phyloP scores from a whole-genome alignment of 2,113 vertebrate genomes.

The Equus quagga region DNA sequence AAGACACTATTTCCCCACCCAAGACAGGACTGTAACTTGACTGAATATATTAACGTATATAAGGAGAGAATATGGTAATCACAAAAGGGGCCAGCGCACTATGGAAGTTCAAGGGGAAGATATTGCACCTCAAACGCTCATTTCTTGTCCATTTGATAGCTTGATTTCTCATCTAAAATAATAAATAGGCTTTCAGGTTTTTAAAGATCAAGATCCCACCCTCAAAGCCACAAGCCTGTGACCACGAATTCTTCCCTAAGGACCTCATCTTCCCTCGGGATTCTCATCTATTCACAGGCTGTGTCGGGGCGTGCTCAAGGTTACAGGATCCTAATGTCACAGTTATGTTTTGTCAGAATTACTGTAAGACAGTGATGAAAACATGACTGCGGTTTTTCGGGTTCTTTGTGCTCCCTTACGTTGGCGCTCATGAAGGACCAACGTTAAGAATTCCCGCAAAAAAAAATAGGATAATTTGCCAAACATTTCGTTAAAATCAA shows the following conservation, averaged over 20 bases:
- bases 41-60: background rate
- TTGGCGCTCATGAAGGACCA: slow-evolving; percentile 39
- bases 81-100: background rate
- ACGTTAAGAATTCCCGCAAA: slow-evolving; percentile 49
- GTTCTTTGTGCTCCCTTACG: background rate
- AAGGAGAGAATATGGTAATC: background rate
- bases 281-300: background rate
- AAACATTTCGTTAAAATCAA: slow-evolving; percentile 61
- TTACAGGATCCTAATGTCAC: background rate
- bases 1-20: background rate
- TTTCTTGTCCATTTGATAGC: background rate
- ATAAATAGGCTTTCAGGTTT: background rate
- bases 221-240: background rate
- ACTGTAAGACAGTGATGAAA: background rate
- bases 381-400: background rate
- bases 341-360: background rate
- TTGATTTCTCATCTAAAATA: background rate
- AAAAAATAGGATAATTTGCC: slow-evolving; percentile 50
- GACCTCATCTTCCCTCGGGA: background rate
- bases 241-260: background rate
- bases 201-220: background rate
- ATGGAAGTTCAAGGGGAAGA: background rate
- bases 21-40: background rate
- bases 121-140: background rate
- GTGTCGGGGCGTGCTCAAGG: background rate